Evolutionary conservation across 1,140 invertebrate species (phyloP).

Genomic region (Samia ricini): DNA sequence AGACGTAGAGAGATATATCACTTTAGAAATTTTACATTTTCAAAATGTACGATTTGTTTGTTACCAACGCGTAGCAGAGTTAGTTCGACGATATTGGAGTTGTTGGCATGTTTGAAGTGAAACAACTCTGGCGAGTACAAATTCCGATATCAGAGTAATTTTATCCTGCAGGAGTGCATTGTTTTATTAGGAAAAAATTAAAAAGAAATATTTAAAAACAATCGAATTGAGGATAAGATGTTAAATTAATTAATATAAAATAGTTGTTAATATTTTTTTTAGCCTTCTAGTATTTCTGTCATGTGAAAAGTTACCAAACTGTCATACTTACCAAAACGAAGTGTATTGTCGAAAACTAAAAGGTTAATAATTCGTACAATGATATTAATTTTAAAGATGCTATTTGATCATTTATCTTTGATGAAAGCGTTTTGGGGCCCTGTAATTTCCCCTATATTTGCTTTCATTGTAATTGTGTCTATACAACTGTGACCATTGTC

Average conservation of each 20-base stretch:
- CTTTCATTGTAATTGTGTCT: conserved; percentile 2
- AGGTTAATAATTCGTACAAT: background rate
- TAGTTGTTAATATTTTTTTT: too few species aligned
- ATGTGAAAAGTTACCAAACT: too few species aligned
- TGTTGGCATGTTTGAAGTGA: conserved; percentile 1
- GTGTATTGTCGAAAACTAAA: background rate
- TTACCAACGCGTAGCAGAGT: conserved; percentile 4
- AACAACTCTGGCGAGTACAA: background rate
- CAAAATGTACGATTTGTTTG: conserved; percentile 20
- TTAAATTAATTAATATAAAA: too few species aligned
- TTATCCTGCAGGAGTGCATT: background rate
- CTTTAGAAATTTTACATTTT: conserved; percentile 38
- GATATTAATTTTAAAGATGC: background rate
- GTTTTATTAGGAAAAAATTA: background rate
- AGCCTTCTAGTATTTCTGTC: too few species aligned
- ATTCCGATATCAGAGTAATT: background rate
- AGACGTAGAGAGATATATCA: conserved; percentile 55
- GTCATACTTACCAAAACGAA: too few species aligned
- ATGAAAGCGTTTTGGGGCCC: background rate
- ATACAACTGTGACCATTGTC: conserved; percentile 25
- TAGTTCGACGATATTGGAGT: background rate
- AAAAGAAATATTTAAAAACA: background rate
- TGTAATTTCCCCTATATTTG: background rate
- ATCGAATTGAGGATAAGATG: background rate
- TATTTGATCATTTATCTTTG: background rate